These are phyloP conservation scores for Rhipidura dahli DNA, from an alignment of 2,113 vertebrate genomes.

Conservation along the genomic window DNA sequence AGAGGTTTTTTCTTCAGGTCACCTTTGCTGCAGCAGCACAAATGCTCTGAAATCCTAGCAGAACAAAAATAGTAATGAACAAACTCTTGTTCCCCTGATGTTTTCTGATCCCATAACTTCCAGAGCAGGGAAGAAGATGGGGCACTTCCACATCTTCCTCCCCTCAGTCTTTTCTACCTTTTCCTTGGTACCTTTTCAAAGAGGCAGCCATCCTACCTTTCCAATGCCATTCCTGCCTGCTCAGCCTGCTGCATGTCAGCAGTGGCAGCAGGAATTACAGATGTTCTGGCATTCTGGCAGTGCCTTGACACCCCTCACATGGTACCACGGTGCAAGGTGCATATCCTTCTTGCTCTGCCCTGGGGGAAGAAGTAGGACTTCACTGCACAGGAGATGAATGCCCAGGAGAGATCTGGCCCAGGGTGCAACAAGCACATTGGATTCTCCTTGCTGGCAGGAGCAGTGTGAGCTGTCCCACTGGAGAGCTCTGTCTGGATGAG, in stretches of 20 bases:
- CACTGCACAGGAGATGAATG: not conserved
- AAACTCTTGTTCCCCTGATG: not conserved
- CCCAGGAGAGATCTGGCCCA: not conserved
- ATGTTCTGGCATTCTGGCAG: not conserved
- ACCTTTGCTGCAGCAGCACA: not conserved
- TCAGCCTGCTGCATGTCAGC: not conserved
- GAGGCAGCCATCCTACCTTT: not conserved
- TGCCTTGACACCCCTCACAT: not conserved
- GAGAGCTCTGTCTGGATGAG: not conserved
- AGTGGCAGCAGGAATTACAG: not conserved
- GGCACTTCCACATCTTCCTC: not conserved
- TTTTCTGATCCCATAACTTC: not conserved
- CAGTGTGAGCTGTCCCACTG: not conserved
- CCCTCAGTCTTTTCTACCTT: not conserved
- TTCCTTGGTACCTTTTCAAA: not conserved
- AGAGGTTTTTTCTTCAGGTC: not conserved
- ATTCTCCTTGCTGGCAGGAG: not conserved
- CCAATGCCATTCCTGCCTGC: not conserved
- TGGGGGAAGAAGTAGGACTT: not conserved
- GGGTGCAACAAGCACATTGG: accelerated
- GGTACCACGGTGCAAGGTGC: not conserved
- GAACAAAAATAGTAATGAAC: not conserved
- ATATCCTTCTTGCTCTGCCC: not conserved
- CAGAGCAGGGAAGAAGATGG: not conserved
- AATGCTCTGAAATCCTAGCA: not conserved